Evolutionary conservation across 92 coral and sea anemone genomes (phyloP).

Genomic region (Parazoanthus swiftii): DNA sequence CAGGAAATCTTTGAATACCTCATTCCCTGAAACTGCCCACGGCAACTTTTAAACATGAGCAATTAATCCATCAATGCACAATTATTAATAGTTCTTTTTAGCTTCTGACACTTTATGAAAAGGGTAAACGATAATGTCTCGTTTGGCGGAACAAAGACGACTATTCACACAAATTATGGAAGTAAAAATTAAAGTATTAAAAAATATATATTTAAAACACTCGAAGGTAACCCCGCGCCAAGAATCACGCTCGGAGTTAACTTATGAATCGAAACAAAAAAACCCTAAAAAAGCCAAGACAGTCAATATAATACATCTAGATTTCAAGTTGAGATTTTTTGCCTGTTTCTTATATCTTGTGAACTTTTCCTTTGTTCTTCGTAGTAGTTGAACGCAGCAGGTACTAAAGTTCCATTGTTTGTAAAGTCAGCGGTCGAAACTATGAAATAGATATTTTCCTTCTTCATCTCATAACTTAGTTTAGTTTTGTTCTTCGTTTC

Average conservation of each 20-base stretch:
- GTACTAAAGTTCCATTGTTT: no score
- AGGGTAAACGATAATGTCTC: not conserved
- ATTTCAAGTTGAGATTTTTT: not conserved
- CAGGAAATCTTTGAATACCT: not conserved
- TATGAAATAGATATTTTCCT: no score
- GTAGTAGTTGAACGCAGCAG: no score
- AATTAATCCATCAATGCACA: conserved; percentile 1
- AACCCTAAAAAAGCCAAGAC: not conserved
- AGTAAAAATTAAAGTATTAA: not conserved
- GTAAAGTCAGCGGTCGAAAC: no score
- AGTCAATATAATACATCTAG: not conserved
- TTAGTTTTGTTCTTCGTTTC: no score
- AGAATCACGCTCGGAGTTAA: not conserved
- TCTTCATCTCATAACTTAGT: no score
- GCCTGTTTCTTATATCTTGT: not conserved
- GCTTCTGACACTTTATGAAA: not conserved
- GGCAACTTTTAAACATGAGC: not conserved
- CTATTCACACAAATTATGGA: not conserved
- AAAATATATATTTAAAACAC: not conserved
- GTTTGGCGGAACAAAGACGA: not conserved
- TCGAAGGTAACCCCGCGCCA: not conserved
- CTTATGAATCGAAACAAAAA: not conserved
- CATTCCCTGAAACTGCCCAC: not conserved
- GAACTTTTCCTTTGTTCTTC: no score
- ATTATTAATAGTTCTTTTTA: not conserved